These are phyloP conservation scores for Cacoxenus indagator DNA, from an alignment of 2,888 invertebrate species.

Conservation along the genomic window DNA sequence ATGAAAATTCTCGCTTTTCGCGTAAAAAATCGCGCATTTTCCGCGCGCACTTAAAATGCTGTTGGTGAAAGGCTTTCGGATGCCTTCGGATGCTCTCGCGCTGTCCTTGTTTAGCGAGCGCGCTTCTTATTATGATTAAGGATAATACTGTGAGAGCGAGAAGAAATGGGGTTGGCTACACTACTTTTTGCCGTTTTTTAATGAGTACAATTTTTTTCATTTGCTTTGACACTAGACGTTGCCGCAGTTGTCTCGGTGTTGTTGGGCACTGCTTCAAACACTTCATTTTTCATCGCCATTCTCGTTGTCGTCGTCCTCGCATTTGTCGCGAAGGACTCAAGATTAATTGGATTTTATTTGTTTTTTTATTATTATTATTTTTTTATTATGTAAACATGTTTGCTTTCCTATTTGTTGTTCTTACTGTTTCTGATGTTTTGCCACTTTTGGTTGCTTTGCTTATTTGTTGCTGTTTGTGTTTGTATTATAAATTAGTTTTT, in stretches of 20 bases:
- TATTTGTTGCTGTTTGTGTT: slow-evolving; percentile 46
- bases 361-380: slow-evolving; percentile 31
- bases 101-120: slow-evolving; percentile 63
- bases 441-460: background rate
- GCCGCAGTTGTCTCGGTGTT: slow-evolving; percentile 25
- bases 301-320: background rate
- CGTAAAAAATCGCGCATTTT: slow-evolving; percentile 30
- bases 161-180: background rate
- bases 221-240: slow-evolving; percentile 25
- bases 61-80: slow-evolving; percentile 35
- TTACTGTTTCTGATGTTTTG: slow-evolving; percentile 40
- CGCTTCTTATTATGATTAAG: slow-evolving; percentile 65
- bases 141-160: slow-evolving; percentile 41
- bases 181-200: slow-evolving; percentile 16
- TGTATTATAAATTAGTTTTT: slow-evolving; percentile 58
- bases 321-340: slow-evolving; percentile 45
- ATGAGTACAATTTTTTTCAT: slow-evolving; percentile 28
- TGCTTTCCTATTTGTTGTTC: slow-evolving; percentile 11
- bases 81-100: too few species aligned
- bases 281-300: background rate
- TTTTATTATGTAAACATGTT: background rate
- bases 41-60: slow-evolving; percentile 16
- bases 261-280: slow-evolving; percentile 13
- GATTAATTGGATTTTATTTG: slow-evolving; percentile 58
- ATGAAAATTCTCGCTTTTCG: slow-evolving; percentile 37